Percentiles rank a stretch among this genome's conserved stretches.
These are phyloP conservation scores for Rhagonycha fulva DNA, from an alignment of 2,888 invertebrate genomes.

Conservation along the genomic window DNA sequence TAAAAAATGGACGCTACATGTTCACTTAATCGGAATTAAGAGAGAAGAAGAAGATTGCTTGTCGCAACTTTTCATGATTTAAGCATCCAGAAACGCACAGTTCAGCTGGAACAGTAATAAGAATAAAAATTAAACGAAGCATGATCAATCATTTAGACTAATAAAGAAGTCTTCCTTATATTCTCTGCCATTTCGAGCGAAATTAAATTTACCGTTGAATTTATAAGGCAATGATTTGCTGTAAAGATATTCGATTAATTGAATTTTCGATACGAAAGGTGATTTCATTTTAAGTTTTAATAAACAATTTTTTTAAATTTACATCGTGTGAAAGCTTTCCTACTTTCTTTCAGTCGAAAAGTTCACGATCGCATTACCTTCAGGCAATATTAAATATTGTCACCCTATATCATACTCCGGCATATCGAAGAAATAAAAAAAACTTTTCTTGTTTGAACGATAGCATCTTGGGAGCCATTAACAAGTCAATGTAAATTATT, in stretches of 20 bases:
- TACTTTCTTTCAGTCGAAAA: background rate
- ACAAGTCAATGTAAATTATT: background rate
- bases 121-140: slow-evolving; percentile 20
- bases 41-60: background rate
- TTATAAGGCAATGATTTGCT: slow-evolving; percentile 15
- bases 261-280: background rate
- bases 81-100: background rate
- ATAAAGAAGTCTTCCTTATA: slow-evolving; percentile 16
- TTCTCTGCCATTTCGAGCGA: slow-evolving; percentile 12
- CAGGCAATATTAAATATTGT: background rate
- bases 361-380: background rate
- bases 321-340: background rate
- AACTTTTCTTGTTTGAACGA: background rate
- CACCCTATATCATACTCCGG: background rate
- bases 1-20: background rate
- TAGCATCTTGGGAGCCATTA: background rate
- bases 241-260: slow-evolving; percentile 11
- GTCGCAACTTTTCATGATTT: background rate
- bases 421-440: background rate
- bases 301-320: background rate
- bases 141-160: slow-evolving; percentile 23
- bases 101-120: background rate
- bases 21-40: background rate
- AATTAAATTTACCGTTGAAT: slow-evolving; percentile 21
- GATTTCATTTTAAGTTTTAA: background rate